Evolutionary conservation across 2,888 invertebrate species (phyloP), one percentile per base, ranked within the genome.

Genomic region (Ashinkailepas kermadecensis): DNA sequence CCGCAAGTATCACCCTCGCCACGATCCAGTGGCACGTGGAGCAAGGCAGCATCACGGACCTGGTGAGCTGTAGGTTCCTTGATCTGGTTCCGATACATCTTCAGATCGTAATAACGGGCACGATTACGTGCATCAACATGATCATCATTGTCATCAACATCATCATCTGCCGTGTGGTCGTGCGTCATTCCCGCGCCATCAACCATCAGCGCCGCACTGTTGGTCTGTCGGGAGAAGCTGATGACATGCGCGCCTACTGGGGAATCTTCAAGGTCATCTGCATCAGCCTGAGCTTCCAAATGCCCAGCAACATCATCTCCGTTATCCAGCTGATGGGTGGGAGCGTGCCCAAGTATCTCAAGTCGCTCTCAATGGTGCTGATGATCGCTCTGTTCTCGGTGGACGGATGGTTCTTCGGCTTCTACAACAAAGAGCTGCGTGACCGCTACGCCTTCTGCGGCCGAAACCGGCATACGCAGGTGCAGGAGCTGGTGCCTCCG

Each of bases 371-470:
- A 25, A 21, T 54, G 54, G 54, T 74, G 21, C 0, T 21, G 10
- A 7, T 56, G 18, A 21, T 74, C 56, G 18, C 21, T 9, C 1
- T 56, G 9, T 56, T 10, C 74, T 4, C 56, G 23, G 0, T 56
- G 7, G 74, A 74, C 74, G 74, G 74, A 54, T 74, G 74, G 74
- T 56, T 74, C 21, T 74, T 74, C 74, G 74, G 74, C 74, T 74
- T 21, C 74, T 74, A 74, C 56, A 74, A 74, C 74, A 10, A 54
- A 9, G 21, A 74, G 74, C 56, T 74, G 54, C 74, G 74, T 21
- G 10, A 21, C 18, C 74, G 74, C 21, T 74, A 74, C 74, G 25
- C 39, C 25, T 70, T 70, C 70, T 12, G 70, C 70, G 3, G 70
- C 70, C 65, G 65, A 39, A 39, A 4, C 39, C 39, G 39, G 39